Conservation (phyloP, 2,888 invertebrate species). For the Agrenia bidenticulata region DNA sequence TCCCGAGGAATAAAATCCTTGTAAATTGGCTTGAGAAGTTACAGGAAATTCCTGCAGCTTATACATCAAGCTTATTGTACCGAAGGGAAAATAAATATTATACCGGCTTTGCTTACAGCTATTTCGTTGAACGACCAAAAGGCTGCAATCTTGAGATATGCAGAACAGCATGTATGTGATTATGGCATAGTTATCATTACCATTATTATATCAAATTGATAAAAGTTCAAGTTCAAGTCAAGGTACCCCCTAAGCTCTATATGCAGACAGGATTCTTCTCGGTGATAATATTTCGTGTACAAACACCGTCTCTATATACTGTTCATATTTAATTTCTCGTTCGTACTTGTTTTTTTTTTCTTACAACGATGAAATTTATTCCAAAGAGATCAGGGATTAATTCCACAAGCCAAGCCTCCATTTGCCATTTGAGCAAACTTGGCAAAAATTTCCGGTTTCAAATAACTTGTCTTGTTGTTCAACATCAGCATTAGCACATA, state of each 20-base stretch:
- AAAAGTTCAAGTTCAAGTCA: conserved; percentile 50
- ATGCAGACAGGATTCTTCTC: too few relatives aligned
- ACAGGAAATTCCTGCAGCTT: not conserved
- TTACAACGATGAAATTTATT: too few relatives aligned
- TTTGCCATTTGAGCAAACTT: not conserved
- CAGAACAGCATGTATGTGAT: not conserved
- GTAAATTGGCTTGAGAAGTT: not conserved
- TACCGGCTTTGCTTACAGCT: conserved; percentile 10
- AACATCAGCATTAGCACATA: too few relatives aligned
- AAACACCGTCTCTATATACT: too few relatives aligned
- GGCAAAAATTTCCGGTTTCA: conserved; percentile 8
- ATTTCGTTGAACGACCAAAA: not conserved
- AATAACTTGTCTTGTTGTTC: too few relatives aligned
- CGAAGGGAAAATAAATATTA: not conserved
- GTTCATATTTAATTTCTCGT: too few relatives aligned
- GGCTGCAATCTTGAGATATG: not conserved
- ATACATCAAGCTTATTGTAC: not conserved
- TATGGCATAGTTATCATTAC: conserved; percentile 29
- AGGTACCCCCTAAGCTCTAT: conserved; percentile 20
- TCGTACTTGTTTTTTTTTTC: too few relatives aligned
- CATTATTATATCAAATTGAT: conserved; percentile 50
- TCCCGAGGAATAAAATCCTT: not conserved
- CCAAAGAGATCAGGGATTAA: too few relatives aligned
- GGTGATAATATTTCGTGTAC: too few relatives aligned
- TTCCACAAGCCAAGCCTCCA: too few relatives aligned